Conservation (phyloP, 2,113 vertebrate species). For the Malurus alboscapulatus region DNA sequence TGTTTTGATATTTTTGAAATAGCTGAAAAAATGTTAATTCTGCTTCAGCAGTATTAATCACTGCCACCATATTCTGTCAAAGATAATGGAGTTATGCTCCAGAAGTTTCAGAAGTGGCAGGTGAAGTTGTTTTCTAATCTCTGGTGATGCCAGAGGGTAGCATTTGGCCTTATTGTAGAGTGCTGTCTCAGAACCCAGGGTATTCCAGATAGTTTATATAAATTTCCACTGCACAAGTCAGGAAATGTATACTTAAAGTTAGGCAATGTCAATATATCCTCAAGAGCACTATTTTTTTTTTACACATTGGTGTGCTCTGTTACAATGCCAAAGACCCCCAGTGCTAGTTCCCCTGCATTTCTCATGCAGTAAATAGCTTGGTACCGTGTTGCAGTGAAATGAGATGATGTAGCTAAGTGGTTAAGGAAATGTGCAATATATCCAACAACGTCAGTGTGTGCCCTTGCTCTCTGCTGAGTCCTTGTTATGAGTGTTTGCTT, state of each 20-base stretch:
- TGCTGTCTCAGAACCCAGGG: background rate
- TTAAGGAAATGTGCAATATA: background rate
- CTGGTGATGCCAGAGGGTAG: background rate
- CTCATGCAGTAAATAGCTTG: background rate
- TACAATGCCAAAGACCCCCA: background rate
- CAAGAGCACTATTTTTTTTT: background rate
- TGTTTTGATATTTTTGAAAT: background rate
- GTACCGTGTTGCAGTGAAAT: background rate
- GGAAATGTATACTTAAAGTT: background rate
- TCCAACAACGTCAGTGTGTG: background rate
- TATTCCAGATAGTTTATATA: background rate
- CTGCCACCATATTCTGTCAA: background rate
- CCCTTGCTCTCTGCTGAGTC: background rate
- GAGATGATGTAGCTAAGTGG: background rate
- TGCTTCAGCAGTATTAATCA: background rate
- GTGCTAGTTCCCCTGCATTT: background rate
- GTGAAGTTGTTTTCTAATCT: background rate
- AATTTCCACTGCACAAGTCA: background rate
- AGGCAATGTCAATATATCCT: background rate
- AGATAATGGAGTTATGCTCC: background rate
- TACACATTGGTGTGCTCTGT: background rate
- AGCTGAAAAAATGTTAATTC: background rate
- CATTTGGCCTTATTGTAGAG: background rate
- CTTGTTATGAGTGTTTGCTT: background rate
- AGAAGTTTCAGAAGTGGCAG: background rate